Conservation (phyloP, 64 coral and sea anemone species). For the Montipora efflorescens region DNA sequence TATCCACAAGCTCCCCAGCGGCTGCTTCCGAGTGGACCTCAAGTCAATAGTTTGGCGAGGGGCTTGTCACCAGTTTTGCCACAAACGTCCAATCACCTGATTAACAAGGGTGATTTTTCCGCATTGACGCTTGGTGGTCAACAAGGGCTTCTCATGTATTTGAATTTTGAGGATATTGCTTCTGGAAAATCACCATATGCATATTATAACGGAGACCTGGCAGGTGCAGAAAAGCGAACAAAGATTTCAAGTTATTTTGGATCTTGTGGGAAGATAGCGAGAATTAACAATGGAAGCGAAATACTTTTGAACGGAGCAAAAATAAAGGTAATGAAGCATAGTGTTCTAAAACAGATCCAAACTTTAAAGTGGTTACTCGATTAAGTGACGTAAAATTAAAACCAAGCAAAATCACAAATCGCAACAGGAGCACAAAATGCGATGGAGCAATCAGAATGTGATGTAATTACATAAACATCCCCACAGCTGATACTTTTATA, state of each 20-base stretch:
- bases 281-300: slow-evolving; percentile 60
- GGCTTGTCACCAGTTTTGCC: not conserved
- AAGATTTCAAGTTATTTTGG: slow-evolving; percentile 68
- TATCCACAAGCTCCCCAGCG: not conserved
- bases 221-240: slow-evolving; percentile 61
- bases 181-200: slow-evolving; percentile 44
- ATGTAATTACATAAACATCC: too few species aligned
- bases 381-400: too few species aligned
- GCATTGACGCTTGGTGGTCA: not conserved
- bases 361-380: too few species aligned
- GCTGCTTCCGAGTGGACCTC: not conserved
- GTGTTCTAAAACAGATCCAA: not conserved
- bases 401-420: too few species aligned
- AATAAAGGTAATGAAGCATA: slow-evolving; percentile 66
- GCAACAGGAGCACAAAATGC: too few species aligned
- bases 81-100: not conserved
- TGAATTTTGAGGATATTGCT: slow-evolving; percentile 79
- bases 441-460: too few species aligned
- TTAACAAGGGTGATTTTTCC: not conserved
- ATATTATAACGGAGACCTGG: slow-evolving; percentile 52
- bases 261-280: slow-evolving; percentile 79
- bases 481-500: too few species aligned
- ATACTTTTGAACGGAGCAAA: slow-evolving; percentile 65
- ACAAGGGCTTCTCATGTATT: slow-evolving; percentile 70
- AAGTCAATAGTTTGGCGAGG: not conserved